Conservation (phyloP, 2,888 invertebrate genomes). For the Stenchaetothrips biformis region DNA sequence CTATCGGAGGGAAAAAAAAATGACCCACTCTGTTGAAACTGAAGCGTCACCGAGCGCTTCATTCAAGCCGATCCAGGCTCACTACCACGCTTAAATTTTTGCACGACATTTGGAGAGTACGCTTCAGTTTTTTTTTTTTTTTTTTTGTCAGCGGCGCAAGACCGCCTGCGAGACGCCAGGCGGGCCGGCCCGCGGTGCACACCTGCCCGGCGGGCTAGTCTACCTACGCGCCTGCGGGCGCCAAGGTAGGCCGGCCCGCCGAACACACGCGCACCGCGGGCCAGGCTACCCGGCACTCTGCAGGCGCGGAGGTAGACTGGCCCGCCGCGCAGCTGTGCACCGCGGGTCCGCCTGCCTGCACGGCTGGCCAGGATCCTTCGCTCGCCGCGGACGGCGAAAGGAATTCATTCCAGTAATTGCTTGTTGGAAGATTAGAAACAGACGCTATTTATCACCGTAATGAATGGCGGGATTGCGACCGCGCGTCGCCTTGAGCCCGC, state of each 20-base stretch:
- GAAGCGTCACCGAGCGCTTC: no score
- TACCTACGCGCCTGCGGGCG: background rate
- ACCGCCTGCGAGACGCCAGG: background rate
- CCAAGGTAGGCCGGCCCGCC: background rate
- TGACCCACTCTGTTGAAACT: no score
- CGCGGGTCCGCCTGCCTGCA: background rate
- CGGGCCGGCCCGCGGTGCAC: background rate
- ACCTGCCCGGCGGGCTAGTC: no score
- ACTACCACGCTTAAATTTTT: no score
- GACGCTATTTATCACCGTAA: slow-evolving; percentile 22
- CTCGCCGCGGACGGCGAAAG: background rate
- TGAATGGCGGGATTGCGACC: slow-evolving; percentile 26
- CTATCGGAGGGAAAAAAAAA: no score
- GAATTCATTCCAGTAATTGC: slow-evolving; percentile 23
- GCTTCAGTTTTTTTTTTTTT: no score
- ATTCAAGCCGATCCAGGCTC: no score
- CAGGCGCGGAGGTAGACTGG: background rate
- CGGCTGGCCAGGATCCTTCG: no score
- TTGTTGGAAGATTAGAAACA: slow-evolving; percentile 23
- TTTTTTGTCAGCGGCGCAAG: background rate
- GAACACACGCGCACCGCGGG: background rate
- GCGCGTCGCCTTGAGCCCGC: slow-evolving; percentile 41
- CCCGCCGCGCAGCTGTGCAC: background rate
- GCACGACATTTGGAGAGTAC: no score
- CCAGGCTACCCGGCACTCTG: background rate